Evolutionary conservation across 2,888 invertebrate species (phyloP).

Genomic region (Pediacus dermestoides): DNA sequence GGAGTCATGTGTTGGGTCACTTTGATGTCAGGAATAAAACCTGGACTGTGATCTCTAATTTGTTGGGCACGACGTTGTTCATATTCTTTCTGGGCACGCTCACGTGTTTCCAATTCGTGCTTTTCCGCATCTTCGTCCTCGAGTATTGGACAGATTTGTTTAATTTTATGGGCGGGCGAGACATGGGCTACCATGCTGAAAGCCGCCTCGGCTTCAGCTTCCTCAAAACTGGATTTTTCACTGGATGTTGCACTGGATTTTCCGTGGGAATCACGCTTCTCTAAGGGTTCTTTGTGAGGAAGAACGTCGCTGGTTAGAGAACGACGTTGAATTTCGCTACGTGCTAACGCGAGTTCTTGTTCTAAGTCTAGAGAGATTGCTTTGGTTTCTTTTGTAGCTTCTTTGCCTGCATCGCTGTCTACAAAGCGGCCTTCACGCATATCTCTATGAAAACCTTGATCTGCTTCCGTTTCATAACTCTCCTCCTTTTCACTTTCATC

Average conservation of each 20-base stretch:
- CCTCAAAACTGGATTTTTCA: constrained; percentile 51
- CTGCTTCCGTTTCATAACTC: constrained; percentile 50
- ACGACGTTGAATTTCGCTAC: constrained; percentile 20
- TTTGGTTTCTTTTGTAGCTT: constrained; percentile 42
- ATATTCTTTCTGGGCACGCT: constrained; percentile 44
- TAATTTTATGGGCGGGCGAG: constrained; percentile 50
- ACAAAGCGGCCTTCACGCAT: constrained; percentile 44
- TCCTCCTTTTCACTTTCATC: constrained; percentile 47
- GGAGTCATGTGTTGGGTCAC: constrained; percentile 60
- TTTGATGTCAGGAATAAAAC: constrained; percentile 61
- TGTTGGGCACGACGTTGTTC: constrained; percentile 49
- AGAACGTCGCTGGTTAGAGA: constrained; percentile 47
- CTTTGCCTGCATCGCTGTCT: constrained; percentile 38
- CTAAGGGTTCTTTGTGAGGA: constrained; percentile 36
- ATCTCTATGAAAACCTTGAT: constrained; percentile 48
- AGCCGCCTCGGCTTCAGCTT: constrained; percentile 53
- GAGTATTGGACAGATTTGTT: constrained; percentile 50
- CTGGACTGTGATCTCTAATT: constrained; percentile 58
- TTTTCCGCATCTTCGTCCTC: constrained; percentile 54
- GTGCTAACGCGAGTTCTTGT: constrained; percentile 47
- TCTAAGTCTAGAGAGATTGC: constrained; percentile 47
- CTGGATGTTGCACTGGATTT: constrained; percentile 46
- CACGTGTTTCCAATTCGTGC: constrained; percentile 51
- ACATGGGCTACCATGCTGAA: constrained; percentile 52
- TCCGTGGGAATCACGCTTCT: constrained; percentile 45